Base-by-base conservation (phyloP, 2,113 vertebrate genomes). In the Centropristis striata region DNA sequence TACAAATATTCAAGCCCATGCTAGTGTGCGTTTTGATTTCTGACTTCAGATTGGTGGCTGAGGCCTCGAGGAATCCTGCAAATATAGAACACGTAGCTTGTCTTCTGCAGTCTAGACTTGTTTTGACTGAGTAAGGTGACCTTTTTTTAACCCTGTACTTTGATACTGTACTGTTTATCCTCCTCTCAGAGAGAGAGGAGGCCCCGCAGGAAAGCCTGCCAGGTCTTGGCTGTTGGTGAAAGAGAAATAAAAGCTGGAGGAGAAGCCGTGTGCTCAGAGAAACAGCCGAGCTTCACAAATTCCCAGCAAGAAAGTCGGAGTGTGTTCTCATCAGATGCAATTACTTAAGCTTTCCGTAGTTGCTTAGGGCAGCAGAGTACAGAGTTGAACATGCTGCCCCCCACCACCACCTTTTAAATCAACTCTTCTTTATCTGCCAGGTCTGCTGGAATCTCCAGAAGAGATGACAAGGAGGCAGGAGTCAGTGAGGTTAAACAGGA, bases 401-500 rank as follows among this genome's bases (percentile, higher is more conserved):
- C 3, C 2, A n/a, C 32, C 32, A 32, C 3, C 32, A 32, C 32
- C 32, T 32, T 21, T 68, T 32, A 57, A 66, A 82, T 25, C 0
- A 1, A 65, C 49, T 65, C 37, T 16, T 75, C 69, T 85, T 37
- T 37, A 44, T 49, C 28, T 72, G 39, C 27, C 27, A 13, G 14
- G 41, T 86, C 58, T 58, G 50, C 13, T 50, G 71, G 68, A 60
- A 25, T 61, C 57, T 61, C 37, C 65, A 53, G 44, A 37, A 46
- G 25, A 63, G 42, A 47, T 63, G 61, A 60, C 18, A 49, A n/a
- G n/a, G 32, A 71, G 58, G 70, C 46, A 77, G 66, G 44, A 67
- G 47, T 81, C 55, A 64, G 49, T 57, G 44, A 42, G 36, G 67
- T 80, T 66, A 69, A 88, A 90, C 84, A 83, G 79, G 81, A 92